Percentiles rank a stretch among this genome's conserved stretches.
Evolutionary conservation across 2,888 invertebrate species (phyloP).

Genomic region (Drosophila colorata): DNA sequence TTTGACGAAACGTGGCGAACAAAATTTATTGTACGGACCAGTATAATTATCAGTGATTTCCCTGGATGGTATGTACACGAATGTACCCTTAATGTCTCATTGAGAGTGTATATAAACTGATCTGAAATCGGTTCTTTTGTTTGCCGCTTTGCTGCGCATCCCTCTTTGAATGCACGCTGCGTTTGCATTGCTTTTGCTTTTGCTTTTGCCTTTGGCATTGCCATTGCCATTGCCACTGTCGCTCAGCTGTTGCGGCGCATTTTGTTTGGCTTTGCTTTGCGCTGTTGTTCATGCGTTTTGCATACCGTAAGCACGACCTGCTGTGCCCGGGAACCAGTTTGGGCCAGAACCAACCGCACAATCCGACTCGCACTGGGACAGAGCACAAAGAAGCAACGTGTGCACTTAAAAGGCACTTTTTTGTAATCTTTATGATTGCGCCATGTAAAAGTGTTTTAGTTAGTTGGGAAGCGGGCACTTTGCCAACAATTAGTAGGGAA

Average conservation of each 20-base stretch:
- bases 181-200: conserved; percentile 27
- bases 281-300: conserved; percentile 35
- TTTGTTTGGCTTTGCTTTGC: conserved; percentile 28
- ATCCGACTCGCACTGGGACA: background rate
- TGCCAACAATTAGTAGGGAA: conserved; percentile 30
- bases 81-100: background rate
- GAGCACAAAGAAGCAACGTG: background rate
- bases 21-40: too few relatives aligned
- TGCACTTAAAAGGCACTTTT: conserved; percentile 28
- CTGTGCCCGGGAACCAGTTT: conserved; percentile 28
- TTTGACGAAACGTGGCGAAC: too few relatives aligned
- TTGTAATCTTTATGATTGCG: conserved; percentile 26
- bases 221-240: conserved; percentile 38
- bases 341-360: conserved; percentile 21
- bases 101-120: conserved; percentile 4
- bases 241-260: conserved; percentile 49
- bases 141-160: conserved; percentile 8
- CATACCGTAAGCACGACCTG: conserved; percentile 40
- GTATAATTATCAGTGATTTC: too few relatives aligned
- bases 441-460: conserved; percentile 14
- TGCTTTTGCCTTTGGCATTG: conserved; percentile 26
- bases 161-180: conserved; percentile 18
- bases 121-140: conserved; percentile 4
- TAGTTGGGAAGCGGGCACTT: conserved; percentile 8
- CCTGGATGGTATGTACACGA: too few relatives aligned